Base-by-base conservation (phyloP, 1,140 invertebrate species). In the Drosophila melanica region DNA sequence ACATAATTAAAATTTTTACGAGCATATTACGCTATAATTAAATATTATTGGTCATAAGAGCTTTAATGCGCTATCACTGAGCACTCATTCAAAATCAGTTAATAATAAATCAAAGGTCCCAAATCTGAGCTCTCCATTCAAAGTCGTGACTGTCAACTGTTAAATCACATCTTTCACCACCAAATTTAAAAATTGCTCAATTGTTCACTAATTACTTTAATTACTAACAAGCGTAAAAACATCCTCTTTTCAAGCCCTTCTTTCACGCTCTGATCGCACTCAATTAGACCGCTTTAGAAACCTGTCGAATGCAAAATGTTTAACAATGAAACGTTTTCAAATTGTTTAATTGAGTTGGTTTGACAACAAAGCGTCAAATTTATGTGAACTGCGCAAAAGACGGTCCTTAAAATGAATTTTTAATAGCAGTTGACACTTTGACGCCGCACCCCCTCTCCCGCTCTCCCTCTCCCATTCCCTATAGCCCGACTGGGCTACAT, bases 391-490 rank as follows among this genome's bases (percentile, higher is more conserved):
- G 65, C 50, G 51, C 75, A 50, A 42, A 72, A 53, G 66, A 57
- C 71, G 78, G 55, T 78, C 57, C 70, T 69, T 81, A 12, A 69
- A 80, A 86, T 87, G 75, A 67, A 73, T 70, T 60, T 77, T 73
- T 74, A 86, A 86, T 87, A 82, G 66, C 82, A 79, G 68, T 87
- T 79, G 82, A 86, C 82, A 77, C 70, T 76, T 67, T 23, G 48
- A 41, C 58, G 16, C 6, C 8, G 16, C n/a, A 9, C 53, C 53
- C 11, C 12, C 9, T n/a, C n/a, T 14, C n/a, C 8, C 14, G 2
- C 2, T 9, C 30, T 8, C 18, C 37, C 55, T 11, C 39, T 23
- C 23, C 65, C 39, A 10, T 27, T 14, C 12, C 10, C 10, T 9
- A 11, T 8, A 14, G 11, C 27, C 27, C 2, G 3, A 27, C 27